Conservation (phyloP, 2,888 invertebrate species). For the Macroteleia sp. region DNA sequence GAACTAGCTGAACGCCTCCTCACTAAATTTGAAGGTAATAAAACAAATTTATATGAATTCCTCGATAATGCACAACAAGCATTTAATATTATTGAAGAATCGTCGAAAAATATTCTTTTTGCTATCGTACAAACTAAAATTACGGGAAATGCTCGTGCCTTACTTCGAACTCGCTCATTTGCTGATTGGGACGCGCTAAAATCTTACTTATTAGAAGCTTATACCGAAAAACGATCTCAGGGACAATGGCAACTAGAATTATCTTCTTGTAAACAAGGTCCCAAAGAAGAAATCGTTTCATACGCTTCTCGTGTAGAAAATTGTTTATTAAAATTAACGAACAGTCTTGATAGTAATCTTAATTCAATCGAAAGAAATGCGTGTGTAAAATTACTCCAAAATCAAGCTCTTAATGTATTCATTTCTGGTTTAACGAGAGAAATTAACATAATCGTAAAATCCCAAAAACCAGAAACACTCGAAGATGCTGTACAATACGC, state of each 20-base stretch:
- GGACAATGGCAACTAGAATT: constrained; percentile 73
- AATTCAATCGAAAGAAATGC: too few species aligned
- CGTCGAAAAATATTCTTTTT: constrained; percentile 52
- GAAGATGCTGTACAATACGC: too few species aligned
- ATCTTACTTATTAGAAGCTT: constrained; percentile 54
- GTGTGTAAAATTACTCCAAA: too few species aligned
- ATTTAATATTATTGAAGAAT: constrained; percentile 11
- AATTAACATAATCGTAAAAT: too few species aligned
- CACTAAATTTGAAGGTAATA: constrained; percentile 54
- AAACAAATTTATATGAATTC: constrained; percentile 55
- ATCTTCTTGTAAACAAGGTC: constrained; percentile 69
- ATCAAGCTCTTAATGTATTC: too few species aligned
- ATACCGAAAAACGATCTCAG: constrained; percentile 31
- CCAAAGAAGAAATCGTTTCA: constrained; percentile 66
- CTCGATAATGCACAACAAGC: constrained; percentile 50
- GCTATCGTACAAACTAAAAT: constrained; percentile 68
- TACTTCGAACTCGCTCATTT: constrained; percentile 65
- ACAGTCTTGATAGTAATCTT: constrained; percentile 58
- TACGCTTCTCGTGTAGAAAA: constrained; percentile 71
- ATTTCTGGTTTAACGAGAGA: too few species aligned
- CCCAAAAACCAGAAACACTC: too few species aligned
- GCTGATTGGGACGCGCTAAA: constrained; percentile 63
- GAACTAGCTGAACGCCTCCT: constrained; percentile 47
- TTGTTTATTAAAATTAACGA: constrained; percentile 71
- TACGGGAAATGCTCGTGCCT: constrained; percentile 64